These are phyloP conservation scores for Hemibagrus wyckioides DNA, from an alignment of 2,113 vertebrate genomes.

Conservation along the genomic window DNA sequence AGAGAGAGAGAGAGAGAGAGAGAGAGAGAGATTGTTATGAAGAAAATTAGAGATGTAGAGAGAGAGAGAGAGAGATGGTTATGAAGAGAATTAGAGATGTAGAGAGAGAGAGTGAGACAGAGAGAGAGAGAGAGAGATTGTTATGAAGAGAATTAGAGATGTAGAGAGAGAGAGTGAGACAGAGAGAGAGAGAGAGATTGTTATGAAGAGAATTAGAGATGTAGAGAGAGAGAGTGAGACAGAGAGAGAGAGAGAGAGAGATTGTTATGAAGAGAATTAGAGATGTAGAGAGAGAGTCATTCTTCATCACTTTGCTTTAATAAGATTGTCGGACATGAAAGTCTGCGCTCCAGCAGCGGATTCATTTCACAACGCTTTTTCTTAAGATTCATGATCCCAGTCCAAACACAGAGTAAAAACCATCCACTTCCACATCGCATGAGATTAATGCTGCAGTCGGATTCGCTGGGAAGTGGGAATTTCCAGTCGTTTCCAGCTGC, in stretches of 20 bases:
- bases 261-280: not conserved
- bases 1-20: too few species aligned
- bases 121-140: slow-evolving; percentile 2
- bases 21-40: not conserved
- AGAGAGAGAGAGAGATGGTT: not conserved
- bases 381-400: not conserved
- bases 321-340: slow-evolving; percentile 24
- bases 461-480: not conserved
- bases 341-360: not conserved
- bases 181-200: slow-evolving; percentile 16
- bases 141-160: too few species aligned
- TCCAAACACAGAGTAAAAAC: not conserved
- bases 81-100: not conserved
- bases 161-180: not conserved
- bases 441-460: not conserved
- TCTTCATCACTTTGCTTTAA: slow-evolving; percentile 11
- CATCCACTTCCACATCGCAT: not conserved
- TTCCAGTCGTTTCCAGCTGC: not conserved
- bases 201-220: not conserved
- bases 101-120: not conserved
- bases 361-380: not conserved
- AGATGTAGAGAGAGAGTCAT: not conserved
- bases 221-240: not conserved
- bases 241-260: not conserved
- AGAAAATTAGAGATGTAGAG: slow-evolving; percentile 23